Evolutionary conservation across 2,797 vertebrate genomes (phyloP).

Genomic region (Scleropages formosus): DNA sequence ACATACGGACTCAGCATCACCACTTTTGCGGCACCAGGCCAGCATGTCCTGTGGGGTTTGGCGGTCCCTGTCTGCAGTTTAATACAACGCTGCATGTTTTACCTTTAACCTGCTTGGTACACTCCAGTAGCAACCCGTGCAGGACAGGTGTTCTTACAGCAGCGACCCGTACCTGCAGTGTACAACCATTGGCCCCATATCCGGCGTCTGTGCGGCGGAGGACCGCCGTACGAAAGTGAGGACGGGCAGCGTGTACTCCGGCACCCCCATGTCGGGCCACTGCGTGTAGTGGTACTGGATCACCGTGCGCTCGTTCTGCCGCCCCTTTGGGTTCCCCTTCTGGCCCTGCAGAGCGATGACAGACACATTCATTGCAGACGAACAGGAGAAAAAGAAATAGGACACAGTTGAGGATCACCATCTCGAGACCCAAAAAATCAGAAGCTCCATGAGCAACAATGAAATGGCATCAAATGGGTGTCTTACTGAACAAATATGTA

Average conservation of each 20-base stretch:
- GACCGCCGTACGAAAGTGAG: slow-evolving; percentile 89
- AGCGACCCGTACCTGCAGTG: slow-evolving; percentile 81
- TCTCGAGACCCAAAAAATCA: too few species aligned
- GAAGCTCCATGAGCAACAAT: too few species aligned
- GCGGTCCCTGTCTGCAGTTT: background rate
- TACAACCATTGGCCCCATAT: slow-evolving; percentile 86
- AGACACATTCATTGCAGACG: background rate
- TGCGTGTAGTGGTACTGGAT: slow-evolving; percentile 93
- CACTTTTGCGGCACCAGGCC: too few species aligned
- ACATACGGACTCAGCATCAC: too few species aligned
- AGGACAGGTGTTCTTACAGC: background rate
- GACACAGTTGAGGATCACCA: background rate
- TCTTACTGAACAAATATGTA: too few species aligned
- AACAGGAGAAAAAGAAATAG: background rate
- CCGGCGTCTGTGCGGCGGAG: slow-evolving; percentile 72
- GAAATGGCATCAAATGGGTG: too few species aligned
- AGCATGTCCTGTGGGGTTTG: too few species aligned
- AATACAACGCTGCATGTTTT: background rate
- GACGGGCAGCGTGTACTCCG: slow-evolving; percentile 86
- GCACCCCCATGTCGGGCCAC: slow-evolving; percentile 95
- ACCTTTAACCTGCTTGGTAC: too few species aligned
- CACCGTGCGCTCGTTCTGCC: slow-evolving; percentile 81
- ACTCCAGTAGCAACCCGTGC: background rate
- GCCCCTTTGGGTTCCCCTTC: slow-evolving; percentile 80
- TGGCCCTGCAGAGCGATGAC: slow-evolving; percentile 62